phyloP scores from a whole-genome alignment of 2,888 invertebrate species.

The Sphaerophoria taeniata region DNA sequence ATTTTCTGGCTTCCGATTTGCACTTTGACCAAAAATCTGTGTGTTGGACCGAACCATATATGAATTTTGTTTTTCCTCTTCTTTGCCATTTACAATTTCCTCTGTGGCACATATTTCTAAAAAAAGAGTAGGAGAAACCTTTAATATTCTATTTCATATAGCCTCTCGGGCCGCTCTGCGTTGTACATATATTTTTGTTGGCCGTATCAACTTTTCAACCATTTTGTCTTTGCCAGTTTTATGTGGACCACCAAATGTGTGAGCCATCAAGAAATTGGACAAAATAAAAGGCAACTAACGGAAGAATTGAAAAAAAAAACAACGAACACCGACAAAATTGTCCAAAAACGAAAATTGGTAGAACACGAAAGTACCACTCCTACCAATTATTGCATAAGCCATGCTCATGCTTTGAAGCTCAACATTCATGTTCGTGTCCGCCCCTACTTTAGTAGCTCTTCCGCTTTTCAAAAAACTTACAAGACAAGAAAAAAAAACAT shows the following conservation, averaged over 20 bases:
- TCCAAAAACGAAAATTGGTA: conserved; percentile 61
- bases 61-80: background rate
- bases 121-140: conserved; percentile 12
- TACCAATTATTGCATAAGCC: conserved; percentile 71
- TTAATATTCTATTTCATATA: conserved; percentile 41
- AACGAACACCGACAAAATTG: conserved; percentile 16
- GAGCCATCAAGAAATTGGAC: conserved; percentile 11
- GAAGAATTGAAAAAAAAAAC: background rate
- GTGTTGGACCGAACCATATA: conserved; percentile 31
- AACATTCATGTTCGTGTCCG: conserved; percentile 60
- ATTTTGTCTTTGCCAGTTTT: background rate
- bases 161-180: background rate
- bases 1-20: conserved; percentile 64
- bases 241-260: conserved; percentile 14
- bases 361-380: conserved; percentile 69
- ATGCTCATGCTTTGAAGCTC: conserved; percentile 35
- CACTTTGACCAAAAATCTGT: conserved; percentile 51
- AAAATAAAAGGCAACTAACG: too few relatives aligned
- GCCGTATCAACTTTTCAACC: conserved; percentile 11
- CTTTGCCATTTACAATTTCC: conserved; percentile 43
- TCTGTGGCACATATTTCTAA: background rate
- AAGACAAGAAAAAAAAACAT: background rate
- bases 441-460: conserved; percentile 55
- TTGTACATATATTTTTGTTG: conserved; percentile 22
- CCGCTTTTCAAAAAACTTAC: conserved; percentile 5